Conservation (phyloP, 2,113 vertebrate genomes). For the Hypocryptadius cinnamomeus region DNA sequence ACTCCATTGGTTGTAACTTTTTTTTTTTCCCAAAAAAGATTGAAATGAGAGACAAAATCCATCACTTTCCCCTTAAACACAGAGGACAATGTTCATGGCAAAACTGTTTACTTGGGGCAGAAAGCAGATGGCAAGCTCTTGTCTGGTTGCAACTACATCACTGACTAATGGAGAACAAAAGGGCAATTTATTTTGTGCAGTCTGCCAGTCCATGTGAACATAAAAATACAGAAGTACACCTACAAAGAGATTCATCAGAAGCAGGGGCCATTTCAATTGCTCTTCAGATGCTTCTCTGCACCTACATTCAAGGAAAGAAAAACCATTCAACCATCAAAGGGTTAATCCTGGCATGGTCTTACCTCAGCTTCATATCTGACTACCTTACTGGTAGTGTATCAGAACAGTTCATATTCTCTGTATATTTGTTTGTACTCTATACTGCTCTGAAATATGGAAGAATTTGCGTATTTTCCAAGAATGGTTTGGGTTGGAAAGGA, state of each 20-base stretch:
- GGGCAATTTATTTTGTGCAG: not conserved
- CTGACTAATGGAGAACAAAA: not conserved
- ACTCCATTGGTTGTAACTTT: not conserved
- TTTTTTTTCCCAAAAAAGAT: not conserved
- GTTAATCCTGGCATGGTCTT: not conserved
- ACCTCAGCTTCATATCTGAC: not conserved
- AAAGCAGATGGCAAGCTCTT: not conserved
- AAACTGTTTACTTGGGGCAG: not conserved
- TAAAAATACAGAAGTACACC: not conserved
- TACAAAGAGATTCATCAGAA: not conserved
- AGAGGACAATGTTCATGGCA: not conserved
- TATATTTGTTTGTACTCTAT: not conserved
- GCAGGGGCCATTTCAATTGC: not conserved
- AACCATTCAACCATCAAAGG: not conserved
- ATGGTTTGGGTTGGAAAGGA: not conserved
- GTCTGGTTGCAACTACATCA: not conserved
- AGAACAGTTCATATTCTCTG: not conserved
- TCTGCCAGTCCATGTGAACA: not conserved
- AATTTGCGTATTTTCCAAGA: not conserved
- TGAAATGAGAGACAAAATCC: not conserved
- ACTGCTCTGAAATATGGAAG: not conserved
- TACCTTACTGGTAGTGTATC: not conserved
- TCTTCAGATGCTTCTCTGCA: not conserved
- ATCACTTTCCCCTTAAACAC: not conserved
- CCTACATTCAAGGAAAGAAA: not conserved